Base-by-base conservation (phyloP, 1,140 invertebrate species). In the Drosophila yakuba region DNA sequence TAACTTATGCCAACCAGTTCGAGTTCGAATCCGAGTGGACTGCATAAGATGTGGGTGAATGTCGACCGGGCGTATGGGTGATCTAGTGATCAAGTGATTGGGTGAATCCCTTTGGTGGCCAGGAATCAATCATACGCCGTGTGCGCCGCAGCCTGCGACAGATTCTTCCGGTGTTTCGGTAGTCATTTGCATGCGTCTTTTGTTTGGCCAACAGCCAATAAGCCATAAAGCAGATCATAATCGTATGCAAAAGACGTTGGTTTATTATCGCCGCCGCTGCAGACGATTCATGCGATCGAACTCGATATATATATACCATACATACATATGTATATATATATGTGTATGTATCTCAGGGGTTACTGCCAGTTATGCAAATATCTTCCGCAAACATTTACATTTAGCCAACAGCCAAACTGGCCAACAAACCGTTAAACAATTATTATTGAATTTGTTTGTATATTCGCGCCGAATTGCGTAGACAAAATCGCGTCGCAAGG, bases 341-440 rank as follows among this genome's bases (percentile, higher is more conserved):
- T 8, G 2, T 32, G 2, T 32, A 59, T 8, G 3, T 43, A 45
- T 38, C 45, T 47, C 32, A 11, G 23, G 14, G 43, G 57, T 20
- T 43, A 36, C 50, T 51, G 71, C 79, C 58, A 62, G 59, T 67
- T 83, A 86, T 88, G 82, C 82, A 76, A 88, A 88, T 79, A 64
- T 60, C 84, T 89, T 89, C 84, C 84, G 84, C 85, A 89, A 84
- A 83, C 55, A 89, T 89, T 89, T 84, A 89, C 80, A 89, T 52
- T 36, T 84, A 80, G 51, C 62, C 73, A 58, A 59, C 47, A 78
- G 77, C 51, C 28, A 59, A 59, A 28, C 59, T 80, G 45, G 54
- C 51, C 20, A 67, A 72, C 56, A 61, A 66, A 78, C 77, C 79
- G 84, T 74, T 89, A 83, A 86, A 82, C 82, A 86, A 88, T 88